These are phyloP conservation scores for Smittia sp. DNA, from an alignment of 2,888 invertebrate genomes.

Conservation along the genomic window DNA sequence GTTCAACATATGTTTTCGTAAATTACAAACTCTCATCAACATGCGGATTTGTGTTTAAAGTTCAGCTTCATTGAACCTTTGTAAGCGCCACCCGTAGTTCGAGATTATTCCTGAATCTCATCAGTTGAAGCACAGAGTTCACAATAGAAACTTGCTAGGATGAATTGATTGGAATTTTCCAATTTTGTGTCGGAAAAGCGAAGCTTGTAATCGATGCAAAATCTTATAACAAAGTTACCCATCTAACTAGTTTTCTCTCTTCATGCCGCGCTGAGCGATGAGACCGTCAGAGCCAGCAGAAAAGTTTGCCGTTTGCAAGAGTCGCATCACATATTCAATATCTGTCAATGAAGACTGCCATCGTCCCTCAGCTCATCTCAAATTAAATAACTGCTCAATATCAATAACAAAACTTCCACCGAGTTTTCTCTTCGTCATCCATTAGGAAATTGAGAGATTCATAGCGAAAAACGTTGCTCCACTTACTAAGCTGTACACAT, in stretches of 20 bases:
- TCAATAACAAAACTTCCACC: not conserved
- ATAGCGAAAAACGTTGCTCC: not conserved
- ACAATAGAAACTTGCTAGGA: not conserved
- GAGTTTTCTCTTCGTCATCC: not conserved
- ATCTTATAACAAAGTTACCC: conserved; percentile 4
- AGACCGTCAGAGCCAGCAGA: not conserved
- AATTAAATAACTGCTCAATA: not conserved
- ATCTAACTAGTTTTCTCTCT: not conserved
- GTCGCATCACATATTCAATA: not conserved
- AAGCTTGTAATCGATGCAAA: not conserved
- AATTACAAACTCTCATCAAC: not conserved
- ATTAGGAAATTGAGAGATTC: not conserved
- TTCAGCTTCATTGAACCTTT: too few species aligned
- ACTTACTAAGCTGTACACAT: too few species aligned
- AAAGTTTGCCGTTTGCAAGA: not conserved
- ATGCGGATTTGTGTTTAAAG: too few species aligned
- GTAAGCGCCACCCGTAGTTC: too few species aligned
- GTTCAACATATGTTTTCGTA: not conserved
- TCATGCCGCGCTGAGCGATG: too few species aligned
- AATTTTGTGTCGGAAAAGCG: not conserved
- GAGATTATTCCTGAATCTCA: too few species aligned
- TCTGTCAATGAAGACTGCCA: not conserved
- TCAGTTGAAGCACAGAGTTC: too few species aligned
- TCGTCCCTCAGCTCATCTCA: not conserved
- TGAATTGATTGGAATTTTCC: not conserved